Evolutionary conservation across 2,888 invertebrate genomes (phyloP).

Genomic region (Charanyca ferruginea): DNA sequence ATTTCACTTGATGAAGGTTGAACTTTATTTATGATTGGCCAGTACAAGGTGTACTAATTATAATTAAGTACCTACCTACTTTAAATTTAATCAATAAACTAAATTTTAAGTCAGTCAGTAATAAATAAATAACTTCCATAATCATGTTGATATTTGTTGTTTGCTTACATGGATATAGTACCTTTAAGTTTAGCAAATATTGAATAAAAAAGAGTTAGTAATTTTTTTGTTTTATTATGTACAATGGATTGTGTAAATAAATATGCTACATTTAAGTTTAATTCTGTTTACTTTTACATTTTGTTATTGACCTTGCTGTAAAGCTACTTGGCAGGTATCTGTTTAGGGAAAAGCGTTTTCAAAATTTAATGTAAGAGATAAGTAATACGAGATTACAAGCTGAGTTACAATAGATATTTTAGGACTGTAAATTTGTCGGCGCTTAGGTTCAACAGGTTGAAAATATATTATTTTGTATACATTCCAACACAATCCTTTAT

Average conservation of each 20-base stretch:
- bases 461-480: conserved; percentile 4
- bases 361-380: background rate
- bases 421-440: conserved; percentile 30
- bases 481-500: conserved; percentile 32
- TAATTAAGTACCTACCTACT: too few species aligned
- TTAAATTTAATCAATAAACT: too few species aligned
- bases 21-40: background rate
- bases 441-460: conserved; percentile 32
- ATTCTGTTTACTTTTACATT: conserved; percentile 48
- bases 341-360: conserved; percentile 15
- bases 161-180: background rate
- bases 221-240: background rate
- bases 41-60: background rate
- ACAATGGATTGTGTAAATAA: background rate
- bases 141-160: background rate
- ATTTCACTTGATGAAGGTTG: background rate
- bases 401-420: conserved; percentile 1
- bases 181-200: conserved; percentile 10
- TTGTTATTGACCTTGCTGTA: conserved; percentile 45
- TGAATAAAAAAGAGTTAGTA: background rate
- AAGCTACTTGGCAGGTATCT: conserved; percentile 1
- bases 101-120: background rate
- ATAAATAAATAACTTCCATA: background rate
- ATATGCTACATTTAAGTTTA: conserved; percentile 4
- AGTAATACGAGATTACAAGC: background rate